These are phyloP conservation scores for Buathra laborator DNA, from an alignment of 2,888 invertebrate species.

Conservation along the genomic window DNA sequence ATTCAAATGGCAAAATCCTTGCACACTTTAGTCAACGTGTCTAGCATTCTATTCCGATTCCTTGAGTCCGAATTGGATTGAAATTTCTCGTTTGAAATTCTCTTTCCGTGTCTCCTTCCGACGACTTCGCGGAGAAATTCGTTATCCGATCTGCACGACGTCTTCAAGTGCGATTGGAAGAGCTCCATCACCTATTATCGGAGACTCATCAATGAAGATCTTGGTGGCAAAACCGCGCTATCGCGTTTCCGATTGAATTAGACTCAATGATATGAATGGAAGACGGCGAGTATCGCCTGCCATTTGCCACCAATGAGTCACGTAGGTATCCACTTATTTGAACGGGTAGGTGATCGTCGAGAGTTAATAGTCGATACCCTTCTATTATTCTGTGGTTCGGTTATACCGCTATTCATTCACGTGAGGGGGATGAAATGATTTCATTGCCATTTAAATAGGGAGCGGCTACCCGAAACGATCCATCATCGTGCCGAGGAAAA, in stretches of 20 bases:
- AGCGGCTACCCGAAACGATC: slow-evolving; percentile 23
- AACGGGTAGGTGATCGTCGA: slow-evolving; percentile 36
- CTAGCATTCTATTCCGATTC: too few relatives aligned
- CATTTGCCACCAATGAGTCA: slow-evolving; percentile 64
- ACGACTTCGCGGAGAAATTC: too few relatives aligned
- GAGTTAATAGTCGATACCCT: slow-evolving; percentile 64
- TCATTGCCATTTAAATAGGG: slow-evolving; percentile 55
- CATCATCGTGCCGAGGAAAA: slow-evolving; percentile 36
- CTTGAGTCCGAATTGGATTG: too few relatives aligned
- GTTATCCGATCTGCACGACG: too few relatives aligned
- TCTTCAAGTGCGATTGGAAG: too few relatives aligned
- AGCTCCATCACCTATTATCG: too few relatives aligned
- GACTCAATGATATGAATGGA: slow-evolving; percentile 27
- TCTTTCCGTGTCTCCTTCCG: too few relatives aligned
- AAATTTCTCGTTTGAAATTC: too few relatives aligned
- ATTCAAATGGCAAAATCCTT: too few relatives aligned
- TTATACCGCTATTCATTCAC: slow-evolving; percentile 30
- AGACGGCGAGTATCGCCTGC: slow-evolving; percentile 1
- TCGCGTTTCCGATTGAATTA: slow-evolving; percentile 30
- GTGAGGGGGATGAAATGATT: slow-evolving; percentile 55
- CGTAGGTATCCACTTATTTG: slow-evolving; percentile 66
- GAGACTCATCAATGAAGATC: too few relatives aligned
- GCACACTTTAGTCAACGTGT: too few relatives aligned
- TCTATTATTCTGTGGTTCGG: slow-evolving; percentile 29
- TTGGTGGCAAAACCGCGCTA: too few relatives aligned